A percentile compares a stretch with the other conserved stretches of the same genome.
phyloP scores from a whole-genome alignment of 2,888 invertebrate species.

The Smittia sp. region DNA sequence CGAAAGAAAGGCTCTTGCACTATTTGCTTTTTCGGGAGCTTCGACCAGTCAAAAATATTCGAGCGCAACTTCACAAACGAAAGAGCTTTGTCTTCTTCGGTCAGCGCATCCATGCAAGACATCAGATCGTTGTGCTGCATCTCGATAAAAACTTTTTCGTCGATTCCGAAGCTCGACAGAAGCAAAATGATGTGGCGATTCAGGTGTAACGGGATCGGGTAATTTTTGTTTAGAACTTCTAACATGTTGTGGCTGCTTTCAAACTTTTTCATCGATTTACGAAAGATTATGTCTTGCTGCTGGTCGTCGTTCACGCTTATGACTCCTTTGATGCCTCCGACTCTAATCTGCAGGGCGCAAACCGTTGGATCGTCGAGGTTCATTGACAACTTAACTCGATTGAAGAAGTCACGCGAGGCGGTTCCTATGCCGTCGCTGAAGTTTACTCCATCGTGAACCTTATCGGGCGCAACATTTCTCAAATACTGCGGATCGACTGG shows the following conservation, averaged over 20 bases:
- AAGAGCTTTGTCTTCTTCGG: not conserved
- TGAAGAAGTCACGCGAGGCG: not conserved
- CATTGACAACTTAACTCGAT: not conserved
- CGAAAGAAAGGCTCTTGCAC: slow-evolving; percentile 13
- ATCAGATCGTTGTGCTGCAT: not conserved
- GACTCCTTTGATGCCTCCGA: slow-evolving; percentile 12
- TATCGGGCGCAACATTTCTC: not conserved
- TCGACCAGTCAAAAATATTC: not conserved
- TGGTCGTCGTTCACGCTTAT: not conserved
- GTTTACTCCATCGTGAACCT: not conserved
- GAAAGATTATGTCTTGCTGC: not conserved
- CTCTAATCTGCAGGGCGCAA: not conserved
- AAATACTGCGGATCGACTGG: not conserved
- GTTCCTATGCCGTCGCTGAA: slow-evolving; percentile 13
- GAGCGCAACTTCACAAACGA: not conserved
- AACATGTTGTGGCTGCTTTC: slow-evolving; percentile 15
- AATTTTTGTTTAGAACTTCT: slow-evolving; percentile 3
- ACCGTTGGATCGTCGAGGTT: not conserved
- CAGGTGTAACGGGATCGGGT: not conserved
- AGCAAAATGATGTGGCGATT: slow-evolving; percentile 6
- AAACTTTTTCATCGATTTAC: slow-evolving; percentile 19
- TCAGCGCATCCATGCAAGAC: not conserved
- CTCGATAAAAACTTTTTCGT: not conserved
- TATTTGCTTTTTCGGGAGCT: not conserved
- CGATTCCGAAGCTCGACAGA: not conserved